Percentiles rank a stretch among this genome's conserved stretches.
Conservation (phyloP, 1,140 invertebrate species). For the Drosophila bocqueti region DNA sequence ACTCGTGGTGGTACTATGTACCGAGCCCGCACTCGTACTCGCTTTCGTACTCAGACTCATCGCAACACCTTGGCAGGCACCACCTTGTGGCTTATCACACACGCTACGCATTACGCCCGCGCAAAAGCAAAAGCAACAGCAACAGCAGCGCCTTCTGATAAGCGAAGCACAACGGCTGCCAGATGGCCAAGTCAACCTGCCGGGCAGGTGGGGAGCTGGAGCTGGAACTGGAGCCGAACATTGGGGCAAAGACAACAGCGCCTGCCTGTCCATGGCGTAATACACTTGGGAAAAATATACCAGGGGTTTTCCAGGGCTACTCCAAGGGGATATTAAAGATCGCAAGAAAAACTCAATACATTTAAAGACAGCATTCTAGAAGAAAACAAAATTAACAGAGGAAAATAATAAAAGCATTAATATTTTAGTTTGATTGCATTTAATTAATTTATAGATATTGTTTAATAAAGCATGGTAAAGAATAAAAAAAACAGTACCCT, state of each 20-base stretch:
- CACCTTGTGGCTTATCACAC: slow-evolving; percentile 50
- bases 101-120: slow-evolving; percentile 67
- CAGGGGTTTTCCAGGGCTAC: no score
- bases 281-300: slow-evolving; percentile 6
- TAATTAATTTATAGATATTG: no score
- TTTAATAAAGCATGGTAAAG: no score
- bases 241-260: slow-evolving; percentile 31
- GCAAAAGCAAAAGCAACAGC: slow-evolving; percentile 25
- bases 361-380: no score
- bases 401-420: no score
- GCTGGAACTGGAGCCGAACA: not conserved
- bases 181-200: slow-evolving; percentile 48
- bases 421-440: no score
- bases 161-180: slow-evolving; percentile 31
- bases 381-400: no score
- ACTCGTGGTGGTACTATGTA: not conserved
- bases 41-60: slow-evolving; percentile 3
- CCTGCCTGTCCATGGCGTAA: slow-evolving; percentile 27
- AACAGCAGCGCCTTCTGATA: slow-evolving; percentile 43
- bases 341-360: no score
- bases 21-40: slow-evolving; percentile 3
- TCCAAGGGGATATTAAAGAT: not conserved
- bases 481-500: no score
- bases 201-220: slow-evolving; percentile 8
- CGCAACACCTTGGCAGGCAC: slow-evolving; percentile 34